Percentiles rank a stretch among this genome's conserved stretches.
phyloP scores from a whole-genome alignment of 1,140 invertebrate species.

The Pantala flavescens region DNA sequence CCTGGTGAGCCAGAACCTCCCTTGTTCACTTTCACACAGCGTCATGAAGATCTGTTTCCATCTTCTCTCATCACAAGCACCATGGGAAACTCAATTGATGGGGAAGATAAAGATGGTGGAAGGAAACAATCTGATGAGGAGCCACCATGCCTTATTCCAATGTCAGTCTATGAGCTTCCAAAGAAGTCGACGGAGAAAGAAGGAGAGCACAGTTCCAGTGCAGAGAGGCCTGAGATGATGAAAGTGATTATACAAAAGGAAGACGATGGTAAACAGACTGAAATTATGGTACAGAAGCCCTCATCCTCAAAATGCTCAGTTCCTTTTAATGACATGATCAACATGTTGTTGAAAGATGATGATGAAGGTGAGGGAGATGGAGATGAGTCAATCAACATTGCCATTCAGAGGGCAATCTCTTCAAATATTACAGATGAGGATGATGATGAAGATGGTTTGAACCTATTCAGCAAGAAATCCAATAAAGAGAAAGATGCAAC shows the following conservation, averaged over 20 bases:
- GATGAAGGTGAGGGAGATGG: conserved; percentile 25
- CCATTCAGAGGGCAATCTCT: conserved; percentile 36
- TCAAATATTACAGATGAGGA: conserved; percentile 34
- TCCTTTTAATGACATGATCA: conserved; percentile 12
- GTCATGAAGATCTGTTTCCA: conserved; percentile 44
- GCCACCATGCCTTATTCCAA: background rate
- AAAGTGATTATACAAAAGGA: background rate
- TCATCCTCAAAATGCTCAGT: background rate
- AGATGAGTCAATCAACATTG: conserved; percentile 42
- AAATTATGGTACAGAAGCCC: background rate
- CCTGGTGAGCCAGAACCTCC: conserved; percentile 41
- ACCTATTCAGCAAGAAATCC: conserved; percentile 9
- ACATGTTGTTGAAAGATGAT: conserved; percentile 15
- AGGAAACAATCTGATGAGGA: background rate
- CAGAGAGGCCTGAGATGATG: background rate
- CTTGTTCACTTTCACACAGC: conserved; percentile 37
- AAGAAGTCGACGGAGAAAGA: background rate
- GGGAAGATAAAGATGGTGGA: background rate
- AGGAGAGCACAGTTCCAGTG: background rate
- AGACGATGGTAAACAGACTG: background rate
- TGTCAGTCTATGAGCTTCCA: background rate
- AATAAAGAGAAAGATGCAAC: background rate
- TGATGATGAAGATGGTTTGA: background rate
- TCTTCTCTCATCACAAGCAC: conserved; percentile 18
- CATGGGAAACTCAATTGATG: background rate